These are phyloP conservation scores for Ethmia dodecea DNA, from an alignment of 2,888 invertebrate species.

Conservation along the genomic window DNA sequence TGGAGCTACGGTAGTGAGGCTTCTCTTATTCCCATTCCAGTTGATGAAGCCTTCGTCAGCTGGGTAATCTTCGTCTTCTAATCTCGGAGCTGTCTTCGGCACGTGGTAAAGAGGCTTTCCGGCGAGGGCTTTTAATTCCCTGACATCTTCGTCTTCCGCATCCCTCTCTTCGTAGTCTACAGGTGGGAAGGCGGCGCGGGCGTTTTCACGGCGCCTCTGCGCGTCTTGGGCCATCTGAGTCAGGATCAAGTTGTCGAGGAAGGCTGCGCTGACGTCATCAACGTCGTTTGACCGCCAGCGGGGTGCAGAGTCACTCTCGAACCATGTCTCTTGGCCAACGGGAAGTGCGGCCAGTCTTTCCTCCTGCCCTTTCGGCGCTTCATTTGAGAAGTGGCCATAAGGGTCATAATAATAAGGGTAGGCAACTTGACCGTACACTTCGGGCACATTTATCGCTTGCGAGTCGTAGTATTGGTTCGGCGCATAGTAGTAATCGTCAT, in stretches of 20 bases:
- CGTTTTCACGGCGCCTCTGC: constrained; percentile 64
- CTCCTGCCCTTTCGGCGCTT: constrained; percentile 78
- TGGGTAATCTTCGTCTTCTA: constrained; percentile 65
- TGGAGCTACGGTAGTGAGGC: constrained; percentile 52
- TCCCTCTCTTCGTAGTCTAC: constrained; percentile 59
- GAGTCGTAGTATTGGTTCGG: constrained; percentile 67
- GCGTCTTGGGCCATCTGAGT: constrained; percentile 81
- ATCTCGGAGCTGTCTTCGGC: constrained; percentile 61
- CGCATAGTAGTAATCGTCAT: constrained; percentile 77
- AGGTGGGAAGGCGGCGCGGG: constrained; percentile 61
- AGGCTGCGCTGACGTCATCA: constrained; percentile 79
- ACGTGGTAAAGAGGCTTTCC: constrained; percentile 70
- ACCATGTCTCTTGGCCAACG: constrained; percentile 82
- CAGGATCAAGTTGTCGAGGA: constrained; percentile 81
- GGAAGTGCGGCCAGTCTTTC: constrained; percentile 79
- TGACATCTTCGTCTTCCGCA: constrained; percentile 81
- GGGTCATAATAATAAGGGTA: constrained; percentile 65
- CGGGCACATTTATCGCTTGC: constrained; percentile 49
- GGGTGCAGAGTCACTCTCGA: constrained; percentile 72
- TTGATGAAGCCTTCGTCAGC: constrained; percentile 72
- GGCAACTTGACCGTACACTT: constrained; percentile 58
- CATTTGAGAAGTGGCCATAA: constrained; percentile 74
- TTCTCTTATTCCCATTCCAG: constrained; percentile 72
- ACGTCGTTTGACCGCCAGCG: constrained; percentile 57
- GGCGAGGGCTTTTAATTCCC: constrained; percentile 80